Conservation (phyloP, 2,113 vertebrate genomes). For the Heterotilapia buettikoferi region DNA sequence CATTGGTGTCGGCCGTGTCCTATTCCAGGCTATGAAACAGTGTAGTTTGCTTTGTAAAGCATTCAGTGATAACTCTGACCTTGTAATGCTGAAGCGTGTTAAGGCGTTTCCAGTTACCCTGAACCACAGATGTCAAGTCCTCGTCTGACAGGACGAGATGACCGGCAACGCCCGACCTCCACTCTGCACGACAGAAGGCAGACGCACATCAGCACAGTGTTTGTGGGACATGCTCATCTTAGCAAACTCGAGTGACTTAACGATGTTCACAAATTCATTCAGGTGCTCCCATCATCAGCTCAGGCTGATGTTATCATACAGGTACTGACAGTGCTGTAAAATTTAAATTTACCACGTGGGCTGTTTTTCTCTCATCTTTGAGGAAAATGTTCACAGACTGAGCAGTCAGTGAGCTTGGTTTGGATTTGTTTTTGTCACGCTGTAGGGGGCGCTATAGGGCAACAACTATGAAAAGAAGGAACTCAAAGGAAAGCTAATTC, state of each 20-base stretch:
- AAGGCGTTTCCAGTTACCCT: constrained; percentile 93
- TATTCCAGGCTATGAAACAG: neutral
- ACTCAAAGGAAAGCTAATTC: neutral
- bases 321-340: neutral
- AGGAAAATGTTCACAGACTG: neutral
- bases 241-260: neutral
- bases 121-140: constrained; percentile 91
- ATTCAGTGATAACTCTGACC: constrained; percentile 56
- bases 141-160: constrained; percentile 96
- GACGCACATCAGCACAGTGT: neutral
- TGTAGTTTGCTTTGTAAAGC: neutral
- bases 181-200: constrained; percentile 73
- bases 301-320: rapidly evolving
- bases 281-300: neutral
- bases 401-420: neutral
- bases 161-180: constrained; percentile 92
- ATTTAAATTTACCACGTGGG: neutral
- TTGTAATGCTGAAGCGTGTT: constrained; percentile 97
- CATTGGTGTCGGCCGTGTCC: neutral
- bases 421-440: neutral
- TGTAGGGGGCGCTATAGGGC: neutral
- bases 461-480: neutral
- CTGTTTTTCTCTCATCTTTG: neutral
- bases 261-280: neutral
- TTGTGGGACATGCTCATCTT: rapidly evolving